Percentiles rank a stretch among this genome's conserved stretches.
These are phyloP conservation scores for Stenopsyche tienmushanensis DNA, from an alignment of 1,140 invertebrate genomes.

Conservation along the genomic window DNA sequence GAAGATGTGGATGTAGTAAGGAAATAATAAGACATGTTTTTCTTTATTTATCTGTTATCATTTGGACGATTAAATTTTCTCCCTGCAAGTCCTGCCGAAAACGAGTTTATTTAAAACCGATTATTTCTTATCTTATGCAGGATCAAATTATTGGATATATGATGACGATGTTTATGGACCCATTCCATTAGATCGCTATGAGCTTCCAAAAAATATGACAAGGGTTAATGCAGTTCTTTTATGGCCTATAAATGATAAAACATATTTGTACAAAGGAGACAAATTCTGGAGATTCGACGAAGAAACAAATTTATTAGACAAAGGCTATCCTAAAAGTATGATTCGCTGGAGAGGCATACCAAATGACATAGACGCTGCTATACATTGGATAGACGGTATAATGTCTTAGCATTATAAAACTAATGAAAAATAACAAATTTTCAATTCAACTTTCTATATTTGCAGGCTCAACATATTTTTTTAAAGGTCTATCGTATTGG, in stretches of 20 bases:
- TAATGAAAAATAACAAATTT: neutral
- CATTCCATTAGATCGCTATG: constrained; percentile 60
- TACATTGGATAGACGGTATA: constrained; percentile 63
- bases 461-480: constrained; percentile 63
- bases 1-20: too few relatives aligned
- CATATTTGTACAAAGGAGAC: constrained; percentile 61
- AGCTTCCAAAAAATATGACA: constrained; percentile 63
- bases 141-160: constrained; percentile 68
- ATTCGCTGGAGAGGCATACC: constrained; percentile 68
- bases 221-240: constrained; percentile 70
- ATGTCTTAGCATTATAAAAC: neutral
- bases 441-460: constrained; percentile 39
- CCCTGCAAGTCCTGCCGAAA: too few relatives aligned
- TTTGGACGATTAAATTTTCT: too few relatives aligned
- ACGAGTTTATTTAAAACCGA: neutral
- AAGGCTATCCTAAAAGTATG: constrained; percentile 67
- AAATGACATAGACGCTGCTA: constrained; percentile 62
- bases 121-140: constrained; percentile 52
- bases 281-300: constrained; percentile 73
- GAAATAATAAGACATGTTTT: too few relatives aligned
- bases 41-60: too few relatives aligned
- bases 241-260: constrained; percentile 61
- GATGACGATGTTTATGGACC: constrained; percentile 61
- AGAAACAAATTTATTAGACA: constrained; percentile 57
- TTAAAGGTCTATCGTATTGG: constrained; percentile 64